These are phyloP conservation scores for Ellobium chinense DNA, from an alignment of 2,888 invertebrate species.

Conservation along the genomic window DNA sequence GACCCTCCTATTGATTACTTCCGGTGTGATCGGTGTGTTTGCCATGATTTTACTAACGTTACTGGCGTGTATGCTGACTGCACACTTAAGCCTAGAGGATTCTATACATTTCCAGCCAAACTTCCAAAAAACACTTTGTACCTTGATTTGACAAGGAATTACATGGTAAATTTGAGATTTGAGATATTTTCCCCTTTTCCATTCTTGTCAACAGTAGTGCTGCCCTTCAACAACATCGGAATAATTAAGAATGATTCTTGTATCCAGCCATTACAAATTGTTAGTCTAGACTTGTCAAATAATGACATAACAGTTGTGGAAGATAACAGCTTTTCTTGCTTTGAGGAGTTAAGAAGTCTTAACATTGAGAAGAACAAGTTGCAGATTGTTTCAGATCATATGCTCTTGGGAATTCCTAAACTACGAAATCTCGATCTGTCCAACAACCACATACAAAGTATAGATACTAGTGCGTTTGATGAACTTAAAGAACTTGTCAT, in stretches of 20 bases:
- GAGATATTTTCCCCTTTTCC: background rate
- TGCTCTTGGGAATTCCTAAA: background rate
- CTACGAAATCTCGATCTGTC: background rate
- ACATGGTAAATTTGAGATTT: background rate
- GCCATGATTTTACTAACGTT: background rate
- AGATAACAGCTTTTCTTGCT: background rate
- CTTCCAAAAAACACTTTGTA: background rate
- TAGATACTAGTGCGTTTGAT: background rate
- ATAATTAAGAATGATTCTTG: background rate
- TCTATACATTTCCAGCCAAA: background rate
- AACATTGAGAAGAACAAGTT: background rate
- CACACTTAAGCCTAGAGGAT: background rate
- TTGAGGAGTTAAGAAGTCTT: background rate
- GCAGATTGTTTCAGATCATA: background rate
- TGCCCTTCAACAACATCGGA: background rate
- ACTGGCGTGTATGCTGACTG: background rate
- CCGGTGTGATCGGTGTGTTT: constrained; percentile 4
- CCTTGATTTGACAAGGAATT: background rate
- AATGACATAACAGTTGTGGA: background rate
- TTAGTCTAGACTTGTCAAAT: background rate
- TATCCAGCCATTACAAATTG: background rate
- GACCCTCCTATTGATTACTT: constrained; percentile 17
- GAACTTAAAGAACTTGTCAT: background rate
- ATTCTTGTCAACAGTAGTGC: background rate
- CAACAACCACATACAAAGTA: background rate